Percentiles rank a stretch among this genome's conserved stretches.
Evolutionary conservation across 2,113 vertebrate species (phyloP).

Genomic region (Montifringilla adamsi): DNA sequence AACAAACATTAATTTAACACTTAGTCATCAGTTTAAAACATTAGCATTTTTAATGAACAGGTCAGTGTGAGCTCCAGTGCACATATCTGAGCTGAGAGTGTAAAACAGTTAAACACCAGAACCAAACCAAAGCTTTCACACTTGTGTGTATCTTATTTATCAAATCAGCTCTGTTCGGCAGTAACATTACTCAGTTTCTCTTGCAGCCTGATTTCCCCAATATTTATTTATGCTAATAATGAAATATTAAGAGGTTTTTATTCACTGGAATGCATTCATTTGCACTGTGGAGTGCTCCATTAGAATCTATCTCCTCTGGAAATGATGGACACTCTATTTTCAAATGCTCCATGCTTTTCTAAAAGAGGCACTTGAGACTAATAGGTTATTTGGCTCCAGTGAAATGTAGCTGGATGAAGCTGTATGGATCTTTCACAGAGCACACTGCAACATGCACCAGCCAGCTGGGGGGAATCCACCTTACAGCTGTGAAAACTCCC

Average conservation of each 20-base stretch:
- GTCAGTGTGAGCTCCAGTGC: not conserved
- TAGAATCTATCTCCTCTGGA: not conserved
- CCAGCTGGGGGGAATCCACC: not conserved
- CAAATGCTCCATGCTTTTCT: not conserved
- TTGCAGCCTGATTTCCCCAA: not conserved
- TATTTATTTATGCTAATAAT: not conserved
- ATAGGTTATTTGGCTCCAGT: not conserved
- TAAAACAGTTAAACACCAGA: not conserved
- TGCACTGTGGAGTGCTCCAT: not conserved
- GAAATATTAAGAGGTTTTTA: not conserved
- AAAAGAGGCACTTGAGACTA: not conserved
- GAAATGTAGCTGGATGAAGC: not conserved
- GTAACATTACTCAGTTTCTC: not conserved
- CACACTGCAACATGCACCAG: rapidly evolving
- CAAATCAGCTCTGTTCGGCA: not conserved
- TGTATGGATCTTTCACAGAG: not conserved
- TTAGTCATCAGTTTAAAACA: not conserved
- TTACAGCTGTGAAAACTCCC: not conserved
- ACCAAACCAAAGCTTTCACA: not conserved
- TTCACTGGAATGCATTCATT: not conserved
- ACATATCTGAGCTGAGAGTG: not conserved
- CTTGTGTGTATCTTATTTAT: not conserved
- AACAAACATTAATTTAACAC: not conserved
- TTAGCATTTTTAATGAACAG: not conserved
- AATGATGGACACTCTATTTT: not conserved